phyloP scores from a whole-genome alignment of 2,797 vertebrate genomes.

The Mallotus villosus region DNA sequence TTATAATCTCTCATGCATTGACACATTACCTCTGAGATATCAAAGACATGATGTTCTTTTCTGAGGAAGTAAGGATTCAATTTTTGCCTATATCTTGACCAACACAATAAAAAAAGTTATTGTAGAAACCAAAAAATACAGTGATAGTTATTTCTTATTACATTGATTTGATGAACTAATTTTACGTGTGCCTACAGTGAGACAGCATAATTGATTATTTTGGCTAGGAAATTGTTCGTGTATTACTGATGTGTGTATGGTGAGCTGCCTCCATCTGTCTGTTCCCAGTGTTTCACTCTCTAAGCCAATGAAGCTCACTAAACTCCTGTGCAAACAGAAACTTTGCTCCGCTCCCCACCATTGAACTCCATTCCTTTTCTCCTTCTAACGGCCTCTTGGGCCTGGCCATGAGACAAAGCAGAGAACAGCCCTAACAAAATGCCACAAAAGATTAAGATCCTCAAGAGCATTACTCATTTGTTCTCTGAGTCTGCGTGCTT shows the following conservation, averaged over 20 bases:
- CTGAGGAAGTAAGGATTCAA: no score
- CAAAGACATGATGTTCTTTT: background rate
- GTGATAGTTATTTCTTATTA: no score
- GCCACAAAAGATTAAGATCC: conserved; percentile 66
- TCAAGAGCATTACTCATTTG: conserved; percentile 62
- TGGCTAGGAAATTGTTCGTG: no score
- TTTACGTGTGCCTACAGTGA: no score
- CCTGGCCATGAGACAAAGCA: conserved; percentile 65
- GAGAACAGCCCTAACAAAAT: conserved; percentile 72
- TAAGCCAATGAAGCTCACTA: conserved; percentile 68
- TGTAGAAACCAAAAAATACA: background rate
- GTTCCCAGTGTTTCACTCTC: conserved; percentile 53
- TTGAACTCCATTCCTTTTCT: conserved; percentile 47
- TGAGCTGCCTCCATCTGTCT: conserved; percentile 35
- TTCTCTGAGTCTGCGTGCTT: conserved; percentile 23
- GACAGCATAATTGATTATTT: no score
- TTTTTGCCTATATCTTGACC: background rate
- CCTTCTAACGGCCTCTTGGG: conserved; percentile 53
- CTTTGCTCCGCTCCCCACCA: conserved; percentile 57
- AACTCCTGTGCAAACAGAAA: conserved; percentile 78
- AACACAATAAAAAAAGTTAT: background rate
- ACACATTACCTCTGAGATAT: background rate
- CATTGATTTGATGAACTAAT: no score
- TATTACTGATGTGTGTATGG: no score
- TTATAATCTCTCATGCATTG: no score